Evolutionary conservation across 2,888 invertebrate species (phyloP), one percentile per base, ranked within the genome.

Genomic region (Deroplatys truncata): DNA sequence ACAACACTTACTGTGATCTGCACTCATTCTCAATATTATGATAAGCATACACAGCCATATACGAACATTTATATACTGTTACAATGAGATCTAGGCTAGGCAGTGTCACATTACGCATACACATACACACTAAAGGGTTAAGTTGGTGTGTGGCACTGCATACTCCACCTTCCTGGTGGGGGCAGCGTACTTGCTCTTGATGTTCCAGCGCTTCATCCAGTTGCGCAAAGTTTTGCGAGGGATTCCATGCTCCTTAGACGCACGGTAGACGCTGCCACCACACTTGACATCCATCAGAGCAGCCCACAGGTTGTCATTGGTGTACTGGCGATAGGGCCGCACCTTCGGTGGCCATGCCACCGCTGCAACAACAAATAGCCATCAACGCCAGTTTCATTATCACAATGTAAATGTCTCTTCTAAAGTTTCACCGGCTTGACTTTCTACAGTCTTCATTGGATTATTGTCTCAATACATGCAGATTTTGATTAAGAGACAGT

Each of bases 191-290:
- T 95, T 94, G 0, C 95, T 95, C 90, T 95, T 95, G 25, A 95
- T 95, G 92, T 95, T 94, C 92, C 95, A 95, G 0, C 95, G 93
- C 91, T 95, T 95, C 95, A 95, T 95, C 95, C 95, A 95, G 92
- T 95, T 95, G 5, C 95, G 93, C 0, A 95, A 93, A 0, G 95
- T 95, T 89, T 95, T 95, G 28, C 95, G 93, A 0, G 95, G 95
- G 0, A 95, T 95, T 91, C 95, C 95, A 92, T 95, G 95, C 0
- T 95, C 95, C 92, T 95, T 95, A 0, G 95, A 95, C 90, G 95
- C 95, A 91, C 95, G 94, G 91, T 95, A 95, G 91, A 95, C 95
- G 92, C 95, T 95, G 2, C 95, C 95, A 1, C 95, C 95, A 90
- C 94, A 94, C 91, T 95, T 95, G 0, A 95, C 95, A 90, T 95